A percentile compares a stretch with the other conserved stretches of the same genome.
phyloP scores from a whole-genome alignment of 2,797 vertebrate genomes.

The Oryzias sinensis region DNA sequence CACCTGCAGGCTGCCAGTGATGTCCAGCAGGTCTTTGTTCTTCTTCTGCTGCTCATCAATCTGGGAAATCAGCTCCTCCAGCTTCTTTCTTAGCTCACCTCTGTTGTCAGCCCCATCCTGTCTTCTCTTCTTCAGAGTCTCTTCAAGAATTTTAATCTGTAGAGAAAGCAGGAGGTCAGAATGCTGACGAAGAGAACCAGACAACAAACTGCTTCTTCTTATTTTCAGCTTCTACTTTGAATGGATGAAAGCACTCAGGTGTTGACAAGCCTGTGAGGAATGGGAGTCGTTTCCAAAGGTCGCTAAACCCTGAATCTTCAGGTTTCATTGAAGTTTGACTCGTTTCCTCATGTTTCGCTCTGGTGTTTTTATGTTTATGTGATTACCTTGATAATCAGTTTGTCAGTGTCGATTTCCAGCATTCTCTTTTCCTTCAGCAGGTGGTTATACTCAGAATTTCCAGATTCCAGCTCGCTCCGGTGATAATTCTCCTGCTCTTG shows the following conservation, averaged over 20 bases:
- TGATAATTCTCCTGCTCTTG: slow-evolving; percentile 77
- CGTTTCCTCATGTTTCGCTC: too few species aligned
- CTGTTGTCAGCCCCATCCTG: slow-evolving; percentile 57
- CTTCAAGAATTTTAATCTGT: slow-evolving; percentile 76
- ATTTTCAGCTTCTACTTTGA: too few species aligned
- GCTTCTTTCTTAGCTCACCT: slow-evolving; percentile 75
- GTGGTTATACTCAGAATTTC: slow-evolving; percentile 62
- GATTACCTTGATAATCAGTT: slow-evolving; percentile 65
- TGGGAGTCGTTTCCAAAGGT: too few species aligned
- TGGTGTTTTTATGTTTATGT: neutral
- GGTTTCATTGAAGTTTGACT: too few species aligned
- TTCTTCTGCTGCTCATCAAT: slow-evolving; percentile 79
- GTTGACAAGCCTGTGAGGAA: too few species aligned
- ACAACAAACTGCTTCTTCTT: too few species aligned
- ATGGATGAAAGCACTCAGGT: too few species aligned
- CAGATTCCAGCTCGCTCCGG: slow-evolving; percentile 68
- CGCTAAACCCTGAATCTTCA: too few species aligned
- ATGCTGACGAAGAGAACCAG: too few species aligned
- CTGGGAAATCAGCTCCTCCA: slow-evolving; percentile 76
- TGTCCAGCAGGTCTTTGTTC: slow-evolving; percentile 83
- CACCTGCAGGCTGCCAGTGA: slow-evolving; percentile 81
- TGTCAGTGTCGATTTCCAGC: slow-evolving; percentile 75
- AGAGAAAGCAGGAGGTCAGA: neutral
- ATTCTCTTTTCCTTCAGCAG: slow-evolving; percentile 66
- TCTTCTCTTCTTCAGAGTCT: slow-evolving; percentile 53